Base-by-base conservation (phyloP, 92 coral and sea anemone species). In the Hydrozoanthus gracilis region DNA sequence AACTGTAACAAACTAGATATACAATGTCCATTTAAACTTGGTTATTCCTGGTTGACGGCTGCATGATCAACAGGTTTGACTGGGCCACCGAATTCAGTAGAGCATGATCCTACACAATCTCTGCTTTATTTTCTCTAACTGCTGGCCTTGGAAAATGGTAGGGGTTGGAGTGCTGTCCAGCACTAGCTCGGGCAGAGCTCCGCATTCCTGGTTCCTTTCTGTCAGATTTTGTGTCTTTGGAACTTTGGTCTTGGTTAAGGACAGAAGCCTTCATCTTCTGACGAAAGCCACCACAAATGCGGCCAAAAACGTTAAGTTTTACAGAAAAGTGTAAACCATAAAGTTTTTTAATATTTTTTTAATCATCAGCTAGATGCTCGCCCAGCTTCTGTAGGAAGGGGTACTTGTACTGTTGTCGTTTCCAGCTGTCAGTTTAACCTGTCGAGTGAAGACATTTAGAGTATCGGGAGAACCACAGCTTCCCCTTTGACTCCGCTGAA, bases 81-180 rank as follows among this genome's bases (percentile, higher is more conserved):
- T 89, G 89, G 27, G 89, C 83, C n/a, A 86, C 71, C 73, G 87
- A 78, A 79, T 61, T 86, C 83, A 86, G 83, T 78, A 89, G 79
- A 39, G 70, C 48, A 5, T 46, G 87, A 71, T 90, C 84, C 86
- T 47, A 58, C 76, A 72, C 84, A 62, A 76, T 67, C 48, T 51
- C 71, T 50, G 83, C 71, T 35, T 44, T 51, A 67, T 82, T 60
- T 62, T 80, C 86, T 44, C 73, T 86, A 39, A 90, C 73, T 56
- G 76, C 90, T 46, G 92, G 80, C 71, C 83, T 90, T 48, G 92
- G 90, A 64, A 86, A 47, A 15, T 86, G 83, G 87, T 90, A 16
- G 77, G 88, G 91, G 71, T 76, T 83, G 47, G 88, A 73, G 17
- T 83, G 91, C 83, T 89, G 91, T 48, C 91, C 88, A 46, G 88